Percentiles rank a stretch among this genome's conserved stretches.
phyloP scores from a whole-genome alignment of 2,888 invertebrate genomes.

The Prenolepis imparis region DNA sequence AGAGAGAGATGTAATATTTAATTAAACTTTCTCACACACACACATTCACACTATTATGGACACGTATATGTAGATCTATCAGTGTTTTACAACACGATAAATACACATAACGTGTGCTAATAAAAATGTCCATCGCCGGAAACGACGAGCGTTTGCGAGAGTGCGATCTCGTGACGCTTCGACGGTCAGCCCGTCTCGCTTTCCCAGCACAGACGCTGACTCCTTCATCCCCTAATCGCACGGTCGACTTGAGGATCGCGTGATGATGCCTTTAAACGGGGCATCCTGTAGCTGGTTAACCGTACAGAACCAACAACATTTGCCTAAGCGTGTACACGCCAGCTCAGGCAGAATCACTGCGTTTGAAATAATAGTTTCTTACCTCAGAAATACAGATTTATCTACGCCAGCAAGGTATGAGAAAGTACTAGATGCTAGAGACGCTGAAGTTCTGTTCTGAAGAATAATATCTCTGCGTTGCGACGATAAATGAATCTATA shows the following conservation, averaged over 20 bases:
- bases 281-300: slow-evolving; percentile 77
- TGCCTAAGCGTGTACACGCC: slow-evolving; percentile 70
- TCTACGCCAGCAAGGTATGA: slow-evolving; percentile 35
- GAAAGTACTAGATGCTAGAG: slow-evolving; percentile 17
- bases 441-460: slow-evolving; percentile 8
- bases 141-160: slow-evolving; percentile 10
- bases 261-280: slow-evolving; percentile 73
- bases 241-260: slow-evolving; percentile 75
- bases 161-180: slow-evolving; percentile 36
- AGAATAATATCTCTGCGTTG: slow-evolving; percentile 18
- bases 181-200: slow-evolving; percentile 23
- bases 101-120: not conserved
- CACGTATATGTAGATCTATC: not conserved
- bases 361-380: slow-evolving; percentile 45
- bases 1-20: not conserved
- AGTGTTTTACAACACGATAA: not conserved
- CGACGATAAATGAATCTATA: slow-evolving; percentile 27
- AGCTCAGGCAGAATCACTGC: slow-evolving; percentile 41
- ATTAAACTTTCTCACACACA: not conserved
- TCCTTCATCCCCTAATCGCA: slow-evolving; percentile 73
- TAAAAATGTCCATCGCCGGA: slow-evolving; percentile 23
- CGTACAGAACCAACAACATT: slow-evolving; percentile 80
- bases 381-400: slow-evolving; percentile 18
- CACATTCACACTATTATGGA: not conserved
- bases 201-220: slow-evolving; percentile 26